These are phyloP conservation scores for Nasua narica DNA, from an alignment of 2,797 vertebrate species.

Conservation along the genomic window DNA sequence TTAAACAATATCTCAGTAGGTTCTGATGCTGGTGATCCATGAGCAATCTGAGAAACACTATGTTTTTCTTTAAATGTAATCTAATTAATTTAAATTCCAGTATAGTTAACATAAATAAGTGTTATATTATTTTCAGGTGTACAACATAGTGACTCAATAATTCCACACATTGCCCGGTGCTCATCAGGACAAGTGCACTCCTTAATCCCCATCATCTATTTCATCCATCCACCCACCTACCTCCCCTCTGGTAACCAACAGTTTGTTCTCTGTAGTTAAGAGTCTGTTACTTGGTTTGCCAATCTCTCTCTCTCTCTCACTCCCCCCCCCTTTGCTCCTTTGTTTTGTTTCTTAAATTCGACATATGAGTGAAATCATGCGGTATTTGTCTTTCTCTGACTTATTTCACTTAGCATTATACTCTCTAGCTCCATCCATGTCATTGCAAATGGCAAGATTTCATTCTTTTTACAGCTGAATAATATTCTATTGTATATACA, in stretches of 20 bases:
- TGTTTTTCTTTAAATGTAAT: background rate
- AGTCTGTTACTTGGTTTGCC: background rate
- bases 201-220: background rate
- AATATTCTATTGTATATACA: background rate
- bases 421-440: background rate
- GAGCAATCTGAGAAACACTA: background rate
- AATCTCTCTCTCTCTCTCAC: background rate
- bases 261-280: background rate
- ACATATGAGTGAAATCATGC: background rate
- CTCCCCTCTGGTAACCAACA: background rate
- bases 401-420: background rate
- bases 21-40: background rate
- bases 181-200: background rate
- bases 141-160: background rate
- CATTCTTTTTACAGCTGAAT: background rate
- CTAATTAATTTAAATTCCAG: background rate
- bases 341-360: background rate
- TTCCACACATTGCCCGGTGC: too few relatives aligned
- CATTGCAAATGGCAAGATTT: background rate
- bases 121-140: background rate
- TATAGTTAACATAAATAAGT: background rate
- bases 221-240: background rate
- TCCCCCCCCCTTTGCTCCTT: background rate
- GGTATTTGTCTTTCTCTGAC: background rate
- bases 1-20: background rate